A percentile compares a stretch with the other conserved stretches of the same genome.
These are phyloP conservation scores for Aurelia sp. DNA, from an alignment of 30 jellyfish, hydroid and myxozoan species.

Conservation along the genomic window DNA sequence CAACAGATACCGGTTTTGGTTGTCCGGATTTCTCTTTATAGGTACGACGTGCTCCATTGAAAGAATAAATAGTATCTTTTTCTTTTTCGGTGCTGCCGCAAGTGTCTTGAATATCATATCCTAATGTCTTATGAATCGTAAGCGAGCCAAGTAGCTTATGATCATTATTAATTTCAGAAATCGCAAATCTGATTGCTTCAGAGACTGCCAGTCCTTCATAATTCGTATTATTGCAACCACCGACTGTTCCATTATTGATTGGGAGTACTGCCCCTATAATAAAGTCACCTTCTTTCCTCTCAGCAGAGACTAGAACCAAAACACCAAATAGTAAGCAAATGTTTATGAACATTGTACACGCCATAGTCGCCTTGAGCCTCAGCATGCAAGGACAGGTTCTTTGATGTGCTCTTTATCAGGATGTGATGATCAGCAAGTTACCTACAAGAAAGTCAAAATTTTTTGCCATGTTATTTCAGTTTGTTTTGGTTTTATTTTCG, in stretches of 20 bases:
- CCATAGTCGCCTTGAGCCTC: too few species aligned
- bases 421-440: too few species aligned
- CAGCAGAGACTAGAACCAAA: neutral
- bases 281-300: constrained; percentile 63
- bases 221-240: constrained; percentile 42
- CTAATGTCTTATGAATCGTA: constrained; percentile 58
- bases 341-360: too few species aligned
- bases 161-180: constrained; percentile 63
- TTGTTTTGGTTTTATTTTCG: too few species aligned
- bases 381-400: too few species aligned
- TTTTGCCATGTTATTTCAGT: too few species aligned
- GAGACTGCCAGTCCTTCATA: constrained; percentile 76
- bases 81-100: constrained; percentile 69
- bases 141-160: constrained; percentile 55
- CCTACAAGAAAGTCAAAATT: too few species aligned
- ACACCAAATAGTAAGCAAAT: neutral
- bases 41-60: constrained; percentile 65
- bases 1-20: constrained; percentile 77
- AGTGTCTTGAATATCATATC: constrained; percentile 87
- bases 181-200: constrained; percentile 79
- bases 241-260: constrained; percentile 6
- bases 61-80: constrained; percentile 69
- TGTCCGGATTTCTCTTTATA: constrained; percentile 38
- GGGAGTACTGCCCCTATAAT: constrained; percentile 83
- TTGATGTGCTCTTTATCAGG: too few species aligned